Conservation (phyloP, 2,113 vertebrate genomes). For the Neolamprologus modestus region DNA sequence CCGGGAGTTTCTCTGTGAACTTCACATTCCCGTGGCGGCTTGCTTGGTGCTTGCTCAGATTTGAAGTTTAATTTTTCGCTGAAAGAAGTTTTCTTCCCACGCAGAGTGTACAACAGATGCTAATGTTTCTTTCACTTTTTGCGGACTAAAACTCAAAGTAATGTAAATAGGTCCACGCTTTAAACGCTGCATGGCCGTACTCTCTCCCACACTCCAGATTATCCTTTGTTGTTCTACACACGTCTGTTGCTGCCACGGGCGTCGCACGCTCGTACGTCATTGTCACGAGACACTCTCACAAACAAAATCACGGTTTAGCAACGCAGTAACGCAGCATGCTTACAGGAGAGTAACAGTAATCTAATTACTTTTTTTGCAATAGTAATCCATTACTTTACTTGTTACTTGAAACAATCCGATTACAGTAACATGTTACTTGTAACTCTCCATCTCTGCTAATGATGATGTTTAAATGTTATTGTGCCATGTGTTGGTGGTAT, state of each 20-base stretch:
- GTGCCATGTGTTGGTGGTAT: neutral
- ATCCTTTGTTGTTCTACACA: neutral
- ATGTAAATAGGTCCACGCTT: neutral
- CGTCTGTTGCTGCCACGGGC: neutral
- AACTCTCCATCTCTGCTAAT: neutral
- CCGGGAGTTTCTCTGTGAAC: no score
- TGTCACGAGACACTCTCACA: neutral
- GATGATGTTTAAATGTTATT: neutral
- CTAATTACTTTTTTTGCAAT: neutral
- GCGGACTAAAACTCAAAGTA: neutral
- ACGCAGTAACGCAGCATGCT: fast-evolving
- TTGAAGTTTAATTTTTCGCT: no score
- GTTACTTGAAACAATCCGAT: neutral
- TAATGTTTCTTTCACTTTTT: no score
- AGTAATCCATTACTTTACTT: neutral
- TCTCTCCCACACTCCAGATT: neutral
- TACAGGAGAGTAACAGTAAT: neutral
- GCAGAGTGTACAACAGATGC: no score
- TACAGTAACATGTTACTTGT: neutral
- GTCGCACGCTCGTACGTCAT: neutral
- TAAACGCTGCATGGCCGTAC: neutral
- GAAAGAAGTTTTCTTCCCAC: no score
- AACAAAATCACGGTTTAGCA: neutral
- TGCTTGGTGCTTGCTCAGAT: no score
- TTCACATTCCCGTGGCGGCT: no score